These are phyloP conservation scores for Drosophila ananassae DNA, from an alignment of 1,140 invertebrate species.

Conservation along the genomic window DNA sequence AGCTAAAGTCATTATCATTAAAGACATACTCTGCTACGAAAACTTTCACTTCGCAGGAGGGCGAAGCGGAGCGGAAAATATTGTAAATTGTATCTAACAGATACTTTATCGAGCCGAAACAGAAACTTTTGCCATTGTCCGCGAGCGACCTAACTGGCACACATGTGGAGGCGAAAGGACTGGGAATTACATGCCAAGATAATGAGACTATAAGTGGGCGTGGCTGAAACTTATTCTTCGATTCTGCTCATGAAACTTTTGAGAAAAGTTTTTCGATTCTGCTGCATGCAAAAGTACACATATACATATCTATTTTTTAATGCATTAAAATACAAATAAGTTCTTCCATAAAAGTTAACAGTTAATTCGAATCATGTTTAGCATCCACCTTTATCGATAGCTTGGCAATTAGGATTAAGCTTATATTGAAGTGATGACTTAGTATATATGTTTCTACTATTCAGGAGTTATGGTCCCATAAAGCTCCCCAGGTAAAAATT, in stretches of 20 bases:
- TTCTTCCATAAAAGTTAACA: neutral
- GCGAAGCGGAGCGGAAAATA: slow-evolving; percentile 50
- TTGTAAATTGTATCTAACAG: slow-evolving; percentile 82
- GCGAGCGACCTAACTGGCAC: slow-evolving; percentile 65
- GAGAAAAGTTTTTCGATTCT: slow-evolving; percentile 34
- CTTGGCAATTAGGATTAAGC: no score
- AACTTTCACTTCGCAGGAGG: slow-evolving; percentile 62
- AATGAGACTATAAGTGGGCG: slow-evolving; percentile 59
- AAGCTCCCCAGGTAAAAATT: no score
- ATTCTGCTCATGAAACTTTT: slow-evolving; percentile 37
- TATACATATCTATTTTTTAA: neutral
- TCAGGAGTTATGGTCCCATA: no score
- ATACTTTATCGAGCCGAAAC: slow-evolving; percentile 79
- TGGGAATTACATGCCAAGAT: slow-evolving; percentile 62
- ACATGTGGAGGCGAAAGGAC: slow-evolving; percentile 34
- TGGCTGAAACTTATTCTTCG: slow-evolving; percentile 54
- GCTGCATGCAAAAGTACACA: slow-evolving; percentile 23
- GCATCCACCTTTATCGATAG: no score
- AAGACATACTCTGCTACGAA: slow-evolving; percentile 72
- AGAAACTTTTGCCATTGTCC: slow-evolving; percentile 79
- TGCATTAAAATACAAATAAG: neutral
- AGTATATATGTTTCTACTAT: no score
- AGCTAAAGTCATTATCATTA: slow-evolving; percentile 81
- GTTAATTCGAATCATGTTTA: neutral
- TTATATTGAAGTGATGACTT: no score